Evolutionary conservation across 2,888 invertebrate species (phyloP), one percentile per base, ranked within the genome.

Genomic region (Synergus gifuensis): DNA sequence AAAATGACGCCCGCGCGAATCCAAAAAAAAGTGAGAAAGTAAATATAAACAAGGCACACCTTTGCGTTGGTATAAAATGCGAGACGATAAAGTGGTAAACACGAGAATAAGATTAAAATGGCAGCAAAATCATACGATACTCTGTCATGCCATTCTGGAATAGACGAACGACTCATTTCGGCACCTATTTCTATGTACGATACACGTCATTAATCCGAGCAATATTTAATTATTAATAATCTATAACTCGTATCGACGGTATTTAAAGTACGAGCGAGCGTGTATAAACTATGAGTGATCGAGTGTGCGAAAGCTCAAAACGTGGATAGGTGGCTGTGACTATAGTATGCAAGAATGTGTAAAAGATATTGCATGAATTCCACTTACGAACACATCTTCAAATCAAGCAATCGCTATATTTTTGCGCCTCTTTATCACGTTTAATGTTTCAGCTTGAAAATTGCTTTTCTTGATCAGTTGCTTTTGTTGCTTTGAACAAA

Each of bases 131-230:
- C 84, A 80, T 84, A 83, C 80, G 80, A 87, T 82, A 82, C 79
- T 85, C 67, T 79, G 79, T 84, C 84, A 79, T 73, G 69, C 69
- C 46, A 69, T 49, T 46, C 36, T 36, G 40, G 28, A 73, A 82
- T 85, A 76, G 78, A 83, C 79, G 77, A 87, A 87, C 88, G 89
- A 88, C 88, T 90, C 87, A 89, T 89, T 90, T 89, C 87, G 88
- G 86, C 90, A 91, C 88, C 89, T 89, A 89, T 89, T 90, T 90
- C 87, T 90, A 88, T 89, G 88, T 88, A 89, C 88, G 84, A 90
- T 89, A 89, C 88, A 88, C 87, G 82, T 82, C 83, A 85, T 85
- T 86, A 83, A 82, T 85, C 81, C 83, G 85, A 87, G 85, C 84
- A 85, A 87, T 87, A 86, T 86, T 85, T 84, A 85, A 86, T 83